Conservation (phyloP, 2,888 invertebrate species). For the Oscheius sp. region DNA sequence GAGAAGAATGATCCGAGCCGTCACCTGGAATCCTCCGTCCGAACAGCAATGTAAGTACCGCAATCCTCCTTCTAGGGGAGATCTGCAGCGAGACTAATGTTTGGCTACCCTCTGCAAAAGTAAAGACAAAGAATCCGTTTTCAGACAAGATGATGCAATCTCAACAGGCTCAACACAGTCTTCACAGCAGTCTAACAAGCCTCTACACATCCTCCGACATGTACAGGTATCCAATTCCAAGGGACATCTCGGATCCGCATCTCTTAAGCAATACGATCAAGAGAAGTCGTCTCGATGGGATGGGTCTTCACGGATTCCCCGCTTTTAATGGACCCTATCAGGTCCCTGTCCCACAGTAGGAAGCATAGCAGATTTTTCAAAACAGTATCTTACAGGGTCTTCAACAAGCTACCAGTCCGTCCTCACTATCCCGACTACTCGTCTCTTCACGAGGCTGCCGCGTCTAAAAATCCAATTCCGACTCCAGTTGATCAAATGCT, state of each 20-base stretch:
- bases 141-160: constrained; percentile 32
- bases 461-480: constrained; percentile 22
- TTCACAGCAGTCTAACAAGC: constrained; percentile 19
- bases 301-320: neutral
- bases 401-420: constrained; percentile 2
- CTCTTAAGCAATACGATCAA: constrained; percentile 5
- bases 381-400: constrained; percentile 17
- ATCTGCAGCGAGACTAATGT: neutral
- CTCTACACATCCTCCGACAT: constrained; percentile 22
- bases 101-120: neutral
- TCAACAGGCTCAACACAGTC: constrained; percentile 24
- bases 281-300: constrained; percentile 22
- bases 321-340: constrained; percentile 12
- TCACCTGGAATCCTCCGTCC: constrained; percentile 49
- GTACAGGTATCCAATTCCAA: constrained; percentile 3
- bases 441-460: constrained; percentile 20
- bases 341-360: constrained; percentile 20
- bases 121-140: neutral
- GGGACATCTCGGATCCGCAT: neutral
- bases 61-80: neutral
- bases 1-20: constrained; percentile 44
- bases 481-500: constrained; percentile 3
- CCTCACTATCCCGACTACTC: constrained; percentile 16
- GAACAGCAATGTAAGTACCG: constrained; percentile 32
- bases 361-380: neutral